A percentile compares a stretch with the other conserved stretches of the same genome.
These are phyloP conservation scores for Aphidius gifuensis DNA, from an alignment of 1,140 invertebrate species.

Conservation along the genomic window DNA sequence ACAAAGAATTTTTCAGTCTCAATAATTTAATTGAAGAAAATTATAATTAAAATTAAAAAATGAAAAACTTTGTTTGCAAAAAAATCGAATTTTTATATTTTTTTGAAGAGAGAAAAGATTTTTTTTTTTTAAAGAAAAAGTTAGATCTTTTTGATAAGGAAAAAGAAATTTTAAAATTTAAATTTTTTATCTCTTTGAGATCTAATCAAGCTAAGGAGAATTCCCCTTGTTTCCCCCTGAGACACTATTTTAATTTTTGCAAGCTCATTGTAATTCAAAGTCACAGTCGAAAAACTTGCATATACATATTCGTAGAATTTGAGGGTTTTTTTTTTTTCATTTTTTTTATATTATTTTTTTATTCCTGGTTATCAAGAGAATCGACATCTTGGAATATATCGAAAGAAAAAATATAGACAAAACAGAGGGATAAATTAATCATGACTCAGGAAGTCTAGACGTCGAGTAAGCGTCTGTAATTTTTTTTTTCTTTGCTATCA, in stretches of 20 bases:
- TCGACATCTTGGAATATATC: neutral
- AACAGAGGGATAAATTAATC: neutral
- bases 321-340: slow-evolving; percentile 6
- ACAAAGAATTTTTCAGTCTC: neutral
- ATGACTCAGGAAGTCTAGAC: neutral
- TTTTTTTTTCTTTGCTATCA: no score
- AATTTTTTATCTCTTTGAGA: slow-evolving; percentile 3
- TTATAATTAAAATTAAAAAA: neutral
- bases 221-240: neutral
- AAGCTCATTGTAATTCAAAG: slow-evolving; percentile 20
- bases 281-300: slow-evolving; percentile 9
- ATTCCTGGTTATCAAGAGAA: neutral
- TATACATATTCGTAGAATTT: slow-evolving; percentile 16
- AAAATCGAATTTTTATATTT: neutral
- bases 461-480: no score
- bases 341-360: slow-evolving; percentile 1
- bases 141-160: no score
- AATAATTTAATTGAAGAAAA: neutral
- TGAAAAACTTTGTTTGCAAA: neutral
- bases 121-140: neutral
- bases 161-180: no score
- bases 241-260: slow-evolving; percentile 6
- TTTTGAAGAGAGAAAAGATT: neutral
- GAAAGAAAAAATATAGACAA: neutral
- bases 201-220: slow-evolving; percentile 2